These are phyloP conservation scores for Automeris io DNA, from an alignment of 2,888 invertebrate genomes.

Conservation along the genomic window DNA sequence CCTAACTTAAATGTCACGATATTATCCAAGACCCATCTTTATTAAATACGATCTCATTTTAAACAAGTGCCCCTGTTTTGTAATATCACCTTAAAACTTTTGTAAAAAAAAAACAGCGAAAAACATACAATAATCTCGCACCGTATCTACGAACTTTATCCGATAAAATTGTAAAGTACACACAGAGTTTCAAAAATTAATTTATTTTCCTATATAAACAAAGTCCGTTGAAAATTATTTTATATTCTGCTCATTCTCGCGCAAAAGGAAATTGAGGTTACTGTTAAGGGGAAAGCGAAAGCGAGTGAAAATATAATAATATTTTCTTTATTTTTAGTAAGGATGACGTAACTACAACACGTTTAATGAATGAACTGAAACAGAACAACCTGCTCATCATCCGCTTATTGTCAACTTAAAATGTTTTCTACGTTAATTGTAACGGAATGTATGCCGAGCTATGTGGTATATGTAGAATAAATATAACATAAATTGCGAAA, in stretches of 20 bases:
- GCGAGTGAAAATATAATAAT: too few species aligned
- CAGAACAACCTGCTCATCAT: too few species aligned
- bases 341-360: too few species aligned
- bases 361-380: too few species aligned
- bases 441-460: too few species aligned
- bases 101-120: constrained; percentile 26
- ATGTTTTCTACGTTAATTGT: too few species aligned
- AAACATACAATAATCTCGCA: constrained; percentile 18
- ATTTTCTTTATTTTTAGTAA: too few species aligned
- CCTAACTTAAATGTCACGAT: constrained; percentile 31
- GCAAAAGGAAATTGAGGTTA: constrained; percentile 14
- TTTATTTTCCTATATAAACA: constrained; percentile 26
- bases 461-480: too few species aligned
- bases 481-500: too few species aligned
- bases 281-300: constrained; percentile 12
- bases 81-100: constrained; percentile 29
- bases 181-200: constrained; percentile 25
- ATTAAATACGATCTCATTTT: constrained; percentile 20
- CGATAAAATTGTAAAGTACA: constrained; percentile 25
- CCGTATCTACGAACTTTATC: constrained; percentile 17
- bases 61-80: constrained; percentile 19
- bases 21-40: constrained; percentile 37
- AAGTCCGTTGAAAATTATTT: constrained; percentile 23
- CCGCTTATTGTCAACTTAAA: too few species aligned
- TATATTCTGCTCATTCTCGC: constrained; percentile 18